Conservation (phyloP, 2,888 invertebrate genomes). For the Synergus gifuensis region DNA sequence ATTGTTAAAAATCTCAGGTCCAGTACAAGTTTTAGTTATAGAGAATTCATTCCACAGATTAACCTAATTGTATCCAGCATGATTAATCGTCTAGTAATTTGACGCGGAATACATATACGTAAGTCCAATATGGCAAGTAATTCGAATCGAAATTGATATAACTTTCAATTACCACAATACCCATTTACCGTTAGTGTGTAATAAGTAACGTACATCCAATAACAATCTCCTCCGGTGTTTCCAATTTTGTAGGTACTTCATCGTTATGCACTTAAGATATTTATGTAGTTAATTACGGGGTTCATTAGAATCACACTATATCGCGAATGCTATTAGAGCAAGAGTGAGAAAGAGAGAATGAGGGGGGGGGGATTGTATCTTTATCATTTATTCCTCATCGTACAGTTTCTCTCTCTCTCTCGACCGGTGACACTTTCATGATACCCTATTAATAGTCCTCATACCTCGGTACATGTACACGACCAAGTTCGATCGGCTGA, state of each 20-base stretch:
- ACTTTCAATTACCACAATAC: slow-evolving; percentile 35
- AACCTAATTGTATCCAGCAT: not conserved
- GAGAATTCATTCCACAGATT: not conserved
- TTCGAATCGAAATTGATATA: slow-evolving; percentile 37
- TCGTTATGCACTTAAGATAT: slow-evolving; percentile 30
- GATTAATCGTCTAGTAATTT: slow-evolving; percentile 16
- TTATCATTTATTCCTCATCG: slow-evolving; percentile 29
- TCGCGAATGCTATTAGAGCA: slow-evolving; percentile 14
- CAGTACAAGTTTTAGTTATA: too few relatives aligned
- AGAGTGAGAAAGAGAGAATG: not conserved
- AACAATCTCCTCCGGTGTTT: slow-evolving; percentile 31
- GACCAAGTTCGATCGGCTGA: slow-evolving; percentile 25
- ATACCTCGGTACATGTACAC: not conserved
- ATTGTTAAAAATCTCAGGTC: too few relatives aligned
- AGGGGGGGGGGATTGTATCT: not conserved
- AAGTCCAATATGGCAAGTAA: not conserved
- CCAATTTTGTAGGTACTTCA: slow-evolving; percentile 38
- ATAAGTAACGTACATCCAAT: slow-evolving; percentile 23
- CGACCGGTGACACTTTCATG: slow-evolving; percentile 26
- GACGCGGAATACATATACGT: not conserved
- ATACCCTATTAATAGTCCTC: slow-evolving; percentile 26
- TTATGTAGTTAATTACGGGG: slow-evolving; percentile 34
- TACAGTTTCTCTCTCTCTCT: slow-evolving; percentile 15
- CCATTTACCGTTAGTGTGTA: slow-evolving; percentile 15
- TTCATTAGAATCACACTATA: slow-evolving; percentile 27